Conservation (phyloP, 2,888 invertebrate genomes). For the Latheticus oryzae region DNA sequence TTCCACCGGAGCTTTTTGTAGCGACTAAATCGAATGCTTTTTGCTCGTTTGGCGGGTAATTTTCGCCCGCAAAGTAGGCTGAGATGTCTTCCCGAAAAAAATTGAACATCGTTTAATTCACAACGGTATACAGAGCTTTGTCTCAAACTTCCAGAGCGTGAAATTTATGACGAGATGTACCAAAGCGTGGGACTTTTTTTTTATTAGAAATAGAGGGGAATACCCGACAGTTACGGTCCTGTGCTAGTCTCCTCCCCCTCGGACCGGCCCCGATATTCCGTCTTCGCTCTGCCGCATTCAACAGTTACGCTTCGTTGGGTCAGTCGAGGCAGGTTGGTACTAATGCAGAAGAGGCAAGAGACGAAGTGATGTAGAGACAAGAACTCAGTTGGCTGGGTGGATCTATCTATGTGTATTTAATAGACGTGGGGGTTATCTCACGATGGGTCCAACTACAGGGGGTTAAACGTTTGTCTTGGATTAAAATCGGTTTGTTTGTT, state of each 20-base stretch:
- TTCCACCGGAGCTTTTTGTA: constrained; percentile 4
- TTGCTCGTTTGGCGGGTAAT: constrained; percentile 9
- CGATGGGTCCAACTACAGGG: constrained; percentile 5
- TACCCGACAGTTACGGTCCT: too few relatives aligned
- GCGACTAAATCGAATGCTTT: constrained; percentile 2
- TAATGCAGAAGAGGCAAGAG: constrained; percentile 7
- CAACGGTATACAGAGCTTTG: constrained; percentile 18
- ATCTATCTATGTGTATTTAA: too few relatives aligned
- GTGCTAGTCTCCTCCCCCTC: constrained; percentile 7
- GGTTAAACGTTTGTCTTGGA: too few relatives aligned
- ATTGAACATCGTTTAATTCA: not conserved
- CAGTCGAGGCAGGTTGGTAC: constrained; percentile 35
- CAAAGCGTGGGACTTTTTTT: constrained; percentile 17
- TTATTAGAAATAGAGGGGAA: too few relatives aligned
- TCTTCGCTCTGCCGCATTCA: constrained; percentile 39
- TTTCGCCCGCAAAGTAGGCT: not conserved
- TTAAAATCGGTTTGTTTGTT: too few relatives aligned
- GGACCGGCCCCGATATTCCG: constrained; percentile 31
- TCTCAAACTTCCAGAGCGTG: constrained; percentile 12
- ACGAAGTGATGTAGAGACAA: not conserved
- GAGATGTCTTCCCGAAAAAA: not conserved
- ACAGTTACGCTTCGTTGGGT: constrained; percentile 41
- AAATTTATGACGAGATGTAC: constrained; percentile 11
- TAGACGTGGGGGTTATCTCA: constrained; percentile 6
- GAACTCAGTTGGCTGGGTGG: constrained; percentile 2